Percentiles rank a stretch among this genome's conserved stretches.
Conservation (phyloP, 2,888 invertebrate species). For the Tridacna crocea region DNA sequence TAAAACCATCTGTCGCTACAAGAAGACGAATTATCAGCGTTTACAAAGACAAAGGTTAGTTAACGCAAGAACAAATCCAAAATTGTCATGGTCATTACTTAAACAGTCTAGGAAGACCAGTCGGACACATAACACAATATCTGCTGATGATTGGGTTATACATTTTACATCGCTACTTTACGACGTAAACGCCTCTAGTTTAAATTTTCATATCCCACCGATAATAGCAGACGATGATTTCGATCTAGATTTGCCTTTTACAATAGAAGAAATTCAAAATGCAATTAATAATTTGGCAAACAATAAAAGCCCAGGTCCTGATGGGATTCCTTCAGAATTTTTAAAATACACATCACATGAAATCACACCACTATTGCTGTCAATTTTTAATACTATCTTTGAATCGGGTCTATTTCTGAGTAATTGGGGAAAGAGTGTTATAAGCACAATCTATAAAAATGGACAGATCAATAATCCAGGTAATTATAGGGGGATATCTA, state of each 20-base stretch:
- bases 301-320: slow-evolving; percentile 14
- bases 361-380: neutral
- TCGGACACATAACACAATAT: no score
- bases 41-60: no score
- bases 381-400: slow-evolving; percentile 3
- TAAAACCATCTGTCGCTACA: no score
- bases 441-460: neutral
- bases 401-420: neutral
- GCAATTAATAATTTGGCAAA: neutral
- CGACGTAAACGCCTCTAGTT: no score
- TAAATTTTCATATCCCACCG: no score
- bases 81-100: no score
- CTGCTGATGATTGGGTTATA: no score
- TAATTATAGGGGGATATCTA: neutral
- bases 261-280: neutral
- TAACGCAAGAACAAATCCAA: no score
- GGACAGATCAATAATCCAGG: neutral
- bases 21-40: no score
- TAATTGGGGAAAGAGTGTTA: no score
- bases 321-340: slow-evolving; percentile 17
- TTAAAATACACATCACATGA: slow-evolving; percentile 3
- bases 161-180: no score
- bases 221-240: neutral
- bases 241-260: slow-evolving; percentile 1
- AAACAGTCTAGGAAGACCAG: no score